Evolutionary conservation across 2,113 vertebrate genomes (phyloP).

Genomic region (Oncorhynchus gorbuscha): DNA sequence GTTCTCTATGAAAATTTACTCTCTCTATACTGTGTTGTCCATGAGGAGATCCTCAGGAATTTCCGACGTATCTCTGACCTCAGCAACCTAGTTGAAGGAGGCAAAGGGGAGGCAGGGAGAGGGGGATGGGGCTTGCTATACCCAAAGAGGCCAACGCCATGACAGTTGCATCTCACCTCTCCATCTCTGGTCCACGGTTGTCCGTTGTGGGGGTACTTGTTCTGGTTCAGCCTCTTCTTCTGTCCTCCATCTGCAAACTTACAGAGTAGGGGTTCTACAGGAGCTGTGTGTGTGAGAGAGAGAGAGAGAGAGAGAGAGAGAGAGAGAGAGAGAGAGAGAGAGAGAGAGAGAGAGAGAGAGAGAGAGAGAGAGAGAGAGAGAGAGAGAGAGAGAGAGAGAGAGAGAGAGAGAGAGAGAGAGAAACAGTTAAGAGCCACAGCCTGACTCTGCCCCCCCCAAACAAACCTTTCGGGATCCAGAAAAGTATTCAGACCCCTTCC

Average conservation of each 20-base stretch:
- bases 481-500: too few species aligned
- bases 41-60: too few species aligned
- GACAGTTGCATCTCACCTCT: constrained; percentile 78
- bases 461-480: too few species aligned
- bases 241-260: constrained; percentile 99
- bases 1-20: too few species aligned
- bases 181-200: constrained; percentile 91
- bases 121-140: too few species aligned
- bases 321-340: too few species aligned
- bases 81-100: too few species aligned
- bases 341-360: not conserved
- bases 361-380: not conserved
- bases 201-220: constrained; percentile 96
- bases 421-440: not conserved
- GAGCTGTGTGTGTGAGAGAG: constrained; percentile 72
- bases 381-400: not conserved
- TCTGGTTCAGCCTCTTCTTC: constrained; percentile 97
- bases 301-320: not conserved
- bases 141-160: too few species aligned
- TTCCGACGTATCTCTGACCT: too few species aligned
- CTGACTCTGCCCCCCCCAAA: too few species aligned
- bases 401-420: not conserved
- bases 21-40: too few species aligned
- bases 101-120: too few species aligned
- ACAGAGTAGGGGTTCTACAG: constrained; percentile 95